Evolutionary conservation across 1,140 invertebrate genomes (phyloP), one percentile per base, ranked within the genome.

Genomic region (Bicyclus anynana): DNA sequence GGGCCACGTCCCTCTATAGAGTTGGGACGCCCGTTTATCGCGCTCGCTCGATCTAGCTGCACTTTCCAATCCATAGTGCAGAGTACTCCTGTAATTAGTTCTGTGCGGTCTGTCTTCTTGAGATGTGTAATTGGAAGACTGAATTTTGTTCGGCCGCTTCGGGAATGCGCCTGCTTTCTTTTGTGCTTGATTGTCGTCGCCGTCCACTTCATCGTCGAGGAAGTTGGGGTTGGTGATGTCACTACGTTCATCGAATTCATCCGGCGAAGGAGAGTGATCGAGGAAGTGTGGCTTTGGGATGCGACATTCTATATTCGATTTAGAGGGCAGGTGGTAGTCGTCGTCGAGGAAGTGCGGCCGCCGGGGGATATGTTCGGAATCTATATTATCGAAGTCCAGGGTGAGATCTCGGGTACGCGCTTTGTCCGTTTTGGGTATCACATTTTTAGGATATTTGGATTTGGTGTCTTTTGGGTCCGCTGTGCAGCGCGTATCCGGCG

Each of bases 1-100:
- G 13, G 93, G 93, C 94, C 94, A 95, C 6, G 92, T 93, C 21
- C 93, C 93, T 66, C 93, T 92, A 75, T 94, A 94, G 1, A 93
- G 66, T 53, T 88, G 85, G 20, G 84, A 85, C 44, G 80, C 79
- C 46, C 87, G 68, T 79, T 87, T 89, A 58, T 89, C 86, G 23
- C 82, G 69, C 67, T 87, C 85, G 53, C 78, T 86, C 14, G 80
- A 87, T 57, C 80, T 71, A 5, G 80, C 84, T 21, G 77, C 84
- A 69, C 62, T 85, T 60, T 86, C 84, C 51, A 87, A 67, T 2
- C 85, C 83, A 67, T 85, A 87, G 64, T 85, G 81, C 49, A 88
- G 55, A 12, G 81, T 75, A 54, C 74, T 88, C 60, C 84, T 69
- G 42, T 84, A 88, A 75, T 64, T 84, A 4, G 80, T 81, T 65